Conservation (phyloP, 1,140 invertebrate species). For the Procambarus virginalis region DNA sequence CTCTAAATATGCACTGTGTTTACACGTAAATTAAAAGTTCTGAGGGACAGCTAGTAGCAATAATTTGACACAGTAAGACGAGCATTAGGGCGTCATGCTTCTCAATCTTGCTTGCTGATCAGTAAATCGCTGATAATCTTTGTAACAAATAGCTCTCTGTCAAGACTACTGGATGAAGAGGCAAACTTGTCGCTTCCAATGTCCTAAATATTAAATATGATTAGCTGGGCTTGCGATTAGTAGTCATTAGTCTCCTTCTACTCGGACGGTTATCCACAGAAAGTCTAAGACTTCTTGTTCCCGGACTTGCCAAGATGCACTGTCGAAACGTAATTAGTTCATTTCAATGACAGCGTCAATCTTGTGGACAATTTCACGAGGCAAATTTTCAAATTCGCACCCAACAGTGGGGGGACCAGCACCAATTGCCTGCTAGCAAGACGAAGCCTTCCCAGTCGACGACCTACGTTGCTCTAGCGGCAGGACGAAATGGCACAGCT, state of each 20-base stretch:
- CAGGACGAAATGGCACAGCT: conserved; percentile 25
- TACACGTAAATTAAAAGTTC: not conserved
- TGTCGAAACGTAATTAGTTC: not conserved
- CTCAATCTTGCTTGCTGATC: not conserved
- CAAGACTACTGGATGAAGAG: not conserved
- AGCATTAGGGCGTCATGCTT: not conserved
- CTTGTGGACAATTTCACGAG: not conserved
- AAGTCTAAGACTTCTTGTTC: not conserved
- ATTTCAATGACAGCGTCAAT: not conserved
- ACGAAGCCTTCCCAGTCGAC: conserved; percentile 28
- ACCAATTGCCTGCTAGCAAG: conserved; percentile 18
- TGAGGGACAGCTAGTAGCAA: not conserved
- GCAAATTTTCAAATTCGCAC: not conserved
- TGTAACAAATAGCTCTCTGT: not conserved
- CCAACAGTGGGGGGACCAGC: conserved; percentile 14
- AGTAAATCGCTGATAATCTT: not conserved
- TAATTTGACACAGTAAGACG: not conserved
- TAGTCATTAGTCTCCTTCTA: not conserved
- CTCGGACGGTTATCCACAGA: not conserved
- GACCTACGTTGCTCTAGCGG: conserved; percentile 23
- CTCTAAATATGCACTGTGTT: not conserved
- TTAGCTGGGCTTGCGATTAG: not conserved
- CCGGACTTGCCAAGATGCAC: not conserved
- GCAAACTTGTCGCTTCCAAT: not conserved
- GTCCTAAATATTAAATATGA: not conserved